Conservation (phyloP, 2,888 invertebrate species). For the Coenonympha arcania region DNA sequence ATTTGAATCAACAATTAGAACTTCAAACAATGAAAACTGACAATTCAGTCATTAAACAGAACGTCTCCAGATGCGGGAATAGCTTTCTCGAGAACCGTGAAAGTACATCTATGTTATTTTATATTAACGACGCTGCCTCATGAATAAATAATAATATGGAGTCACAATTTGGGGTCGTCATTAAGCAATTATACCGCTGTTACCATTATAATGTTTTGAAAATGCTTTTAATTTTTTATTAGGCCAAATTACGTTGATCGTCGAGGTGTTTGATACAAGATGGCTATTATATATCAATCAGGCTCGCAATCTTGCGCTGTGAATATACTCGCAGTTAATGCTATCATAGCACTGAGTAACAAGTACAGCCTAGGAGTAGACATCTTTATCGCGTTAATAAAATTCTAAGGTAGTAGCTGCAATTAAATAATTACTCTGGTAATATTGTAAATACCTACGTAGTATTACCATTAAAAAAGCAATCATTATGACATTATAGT, state of each 20-base stretch:
- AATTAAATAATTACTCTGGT: no score
- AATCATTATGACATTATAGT: no score
- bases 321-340: conserved; percentile 20
- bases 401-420: no score
- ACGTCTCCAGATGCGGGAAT: no score
- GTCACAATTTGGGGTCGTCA: conserved; percentile 64
- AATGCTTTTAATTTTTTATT: conserved; percentile 74
- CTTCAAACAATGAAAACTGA: no score
- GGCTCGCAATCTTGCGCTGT: conserved; percentile 29
- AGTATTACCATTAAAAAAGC: no score
- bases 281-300: conserved; percentile 70
- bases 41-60: no score
- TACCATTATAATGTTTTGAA: conserved; percentile 66
- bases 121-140: conserved; percentile 36
- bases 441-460: no score
- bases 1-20: no score
- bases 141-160: conserved; percentile 71
- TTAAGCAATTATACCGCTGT: conserved; percentile 71
- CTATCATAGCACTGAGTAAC: conserved; percentile 1
- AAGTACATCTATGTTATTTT: not conserved
- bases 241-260: conserved; percentile 57
- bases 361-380: not conserved
- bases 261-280: conserved; percentile 60
- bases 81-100: no score
- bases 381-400: not conserved